Base-by-base conservation (phyloP, 2,113 vertebrate genomes). In the Cynopterus brachyotis region DNA sequence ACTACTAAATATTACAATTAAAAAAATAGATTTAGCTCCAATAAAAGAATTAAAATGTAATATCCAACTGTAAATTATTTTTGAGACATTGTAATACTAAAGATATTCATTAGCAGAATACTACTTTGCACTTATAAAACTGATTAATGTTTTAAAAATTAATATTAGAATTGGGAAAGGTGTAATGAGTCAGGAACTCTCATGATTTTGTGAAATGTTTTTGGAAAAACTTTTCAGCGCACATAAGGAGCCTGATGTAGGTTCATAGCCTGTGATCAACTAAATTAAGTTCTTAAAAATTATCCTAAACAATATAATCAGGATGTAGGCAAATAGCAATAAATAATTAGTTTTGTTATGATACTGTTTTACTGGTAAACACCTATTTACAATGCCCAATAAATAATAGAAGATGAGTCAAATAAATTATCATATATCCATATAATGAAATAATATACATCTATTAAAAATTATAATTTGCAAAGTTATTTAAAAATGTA, bases 81-180 rank as follows among this genome's bases (percentile, higher is more conserved):
- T 73, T 42, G 30, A 55, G 35, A 57, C 15, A 66, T 37, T 86
- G 22, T 80, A 80, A 91, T 81, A 79, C 37, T 72, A 73, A 72
- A 72, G 37, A 47, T 80, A 66, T 81, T 91, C 80, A 64, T 80
- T 64, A 81, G 50, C 30, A 4, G 28, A 78, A 69, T 26, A 79
- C 12, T 84, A 35, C 5, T 53, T 85, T 85, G 62, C 8, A n/a
- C 42, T 85, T 70, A 72, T 11, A 87, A 86, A 92, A 80, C 10
- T 53, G 50, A 53, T 90, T 53, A 69, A 50, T 79, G 32, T 81
- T 91, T 81, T 95, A 32, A 95, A 86, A 87, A n/a, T 72, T 87
- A 72, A n/a, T 87, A 81, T 55, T 91, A 28, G 24, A 87, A 5
- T 64, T 95, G 19, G 20, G 13, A 66, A 72, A 11, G 7, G 20